Base-by-base conservation (phyloP, 2,888 invertebrate genomes). In the Leptinotarsa juncta region DNA sequence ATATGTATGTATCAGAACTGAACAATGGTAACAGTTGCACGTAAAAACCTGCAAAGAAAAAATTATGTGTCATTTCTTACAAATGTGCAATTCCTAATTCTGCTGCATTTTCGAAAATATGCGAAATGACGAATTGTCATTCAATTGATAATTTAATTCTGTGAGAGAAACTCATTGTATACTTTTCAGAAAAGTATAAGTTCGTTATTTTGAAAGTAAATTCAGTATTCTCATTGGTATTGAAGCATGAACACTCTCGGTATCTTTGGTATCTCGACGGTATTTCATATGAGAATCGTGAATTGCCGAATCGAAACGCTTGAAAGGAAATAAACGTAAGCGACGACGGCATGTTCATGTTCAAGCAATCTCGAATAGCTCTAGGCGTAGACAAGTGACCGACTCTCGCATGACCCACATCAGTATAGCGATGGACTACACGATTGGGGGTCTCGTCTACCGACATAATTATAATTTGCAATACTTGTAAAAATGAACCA, bases 351-450 rank as follows among this genome's bases (percentile, higher is more conserved):
- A 16, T 16, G 1, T 51, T 62, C 32, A n/a, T 16, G 4, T 51
- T 62, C 32, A n/a, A 32, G 62, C 42, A 62, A 62, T 62, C 42
- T 62, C 42, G 16, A 62, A 51, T 62, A 65, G 70, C 75, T 72
- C 16, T 49, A 49, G 60, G 72, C 51, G 26, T 55, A 70, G 69
- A 67, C 75, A 67, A 72, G 60, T 75, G 75, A 75, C 72, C 75
- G 70, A 75, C 75, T 75, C 75, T 75, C 75, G 53, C 62, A 67
- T 72, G 75, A 72, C 75, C 75, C 67, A 75, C 75, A 67, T 75
- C 16, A 42, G 14, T 15, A 5, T 26, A 3, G 62, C 16, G 26
- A 62, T 70, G 32, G 62, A 16, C 62, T 62, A 12, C 16, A 57
- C 7, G 18, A 53, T 53, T 57, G 57, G 57, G 4, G 23, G 67